phyloP scores from a whole-genome alignment of 2,888 invertebrate genomes.

The Matsumyia berberina region DNA sequence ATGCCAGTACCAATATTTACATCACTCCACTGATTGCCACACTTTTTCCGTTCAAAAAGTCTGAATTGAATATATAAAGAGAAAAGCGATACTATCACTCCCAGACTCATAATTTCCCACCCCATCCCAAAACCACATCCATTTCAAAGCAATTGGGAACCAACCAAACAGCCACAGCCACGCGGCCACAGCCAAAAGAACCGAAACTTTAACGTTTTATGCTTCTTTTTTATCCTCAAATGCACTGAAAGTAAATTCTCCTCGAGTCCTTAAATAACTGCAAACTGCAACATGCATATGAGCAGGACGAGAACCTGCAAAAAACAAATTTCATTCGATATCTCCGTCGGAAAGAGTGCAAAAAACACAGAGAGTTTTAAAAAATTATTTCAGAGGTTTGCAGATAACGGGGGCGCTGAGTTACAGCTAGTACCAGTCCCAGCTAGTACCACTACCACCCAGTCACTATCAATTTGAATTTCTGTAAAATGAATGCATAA shows the following conservation, averaged over 20 bases:
- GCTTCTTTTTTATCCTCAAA: constrained; percentile 38
- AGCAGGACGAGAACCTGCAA: background rate
- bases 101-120: constrained; percentile 46
- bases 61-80: constrained; percentile 7
- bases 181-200: constrained; percentile 10
- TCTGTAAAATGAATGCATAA: constrained; percentile 62
- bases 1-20: constrained; percentile 41
- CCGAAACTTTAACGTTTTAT: constrained; percentile 25
- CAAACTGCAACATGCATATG: constrained; percentile 56
- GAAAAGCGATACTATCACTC: constrained; percentile 40
- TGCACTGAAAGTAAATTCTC: constrained; percentile 65
- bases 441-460: background rate
- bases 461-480: constrained; percentile 60
- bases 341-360: background rate
- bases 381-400: constrained; percentile 50
- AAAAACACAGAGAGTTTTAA: constrained; percentile 1
- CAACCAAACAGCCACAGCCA: constrained; percentile 14
- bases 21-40: constrained; percentile 30
- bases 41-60: constrained; percentile 33
- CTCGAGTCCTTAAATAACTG: constrained; percentile 65
- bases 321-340: constrained; percentile 38
- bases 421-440: constrained; percentile 38
- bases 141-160: constrained; percentile 50
- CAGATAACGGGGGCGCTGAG: constrained; percentile 63
- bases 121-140: constrained; percentile 19